Evolutionary conservation across 1,140 invertebrate species (phyloP).

Genomic region (Trichonephila inaurata): DNA sequence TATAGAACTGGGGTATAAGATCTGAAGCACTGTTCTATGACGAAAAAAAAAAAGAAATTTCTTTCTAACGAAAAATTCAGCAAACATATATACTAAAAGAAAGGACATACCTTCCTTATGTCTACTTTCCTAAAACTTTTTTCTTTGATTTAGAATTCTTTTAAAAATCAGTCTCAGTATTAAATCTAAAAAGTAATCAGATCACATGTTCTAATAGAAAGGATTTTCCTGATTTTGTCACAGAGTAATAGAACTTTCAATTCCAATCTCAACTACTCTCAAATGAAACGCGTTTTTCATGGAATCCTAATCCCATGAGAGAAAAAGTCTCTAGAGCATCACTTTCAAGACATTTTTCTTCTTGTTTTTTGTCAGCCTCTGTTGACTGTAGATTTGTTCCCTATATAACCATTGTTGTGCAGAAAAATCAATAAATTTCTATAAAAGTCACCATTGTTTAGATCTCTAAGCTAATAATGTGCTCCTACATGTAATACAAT

Average conservation of each 20-base stretch:
- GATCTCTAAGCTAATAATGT: not conserved
- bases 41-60: too few species aligned
- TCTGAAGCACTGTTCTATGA: too few species aligned
- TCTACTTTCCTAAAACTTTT: not conserved
- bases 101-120: not conserved
- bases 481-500: too few species aligned
- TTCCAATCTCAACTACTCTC: conserved; percentile 36
- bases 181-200: conserved; percentile 59
- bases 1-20: too few species aligned
- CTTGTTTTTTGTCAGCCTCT: not conserved
- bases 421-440: not conserved
- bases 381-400: not conserved
- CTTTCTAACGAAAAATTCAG: not conserved
- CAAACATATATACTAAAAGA: not conserved
- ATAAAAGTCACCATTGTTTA: not conserved
- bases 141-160: conserved; percentile 9
- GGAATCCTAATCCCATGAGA: conserved; percentile 21
- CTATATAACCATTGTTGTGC: not conserved
- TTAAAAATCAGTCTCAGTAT: conserved; percentile 24
- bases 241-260: conserved; percentile 57
- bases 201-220: conserved; percentile 58
- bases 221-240: conserved; percentile 49
- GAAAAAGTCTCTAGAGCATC: conserved; percentile 33
- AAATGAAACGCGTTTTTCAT: conserved; percentile 53
- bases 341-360: conserved; percentile 4